A percentile compares a stretch with the other conserved stretches of the same genome.
These are phyloP conservation scores for Arvicanthis niloticus DNA, from an alignment of 2,113 vertebrate genomes.

Conservation along the genomic window DNA sequence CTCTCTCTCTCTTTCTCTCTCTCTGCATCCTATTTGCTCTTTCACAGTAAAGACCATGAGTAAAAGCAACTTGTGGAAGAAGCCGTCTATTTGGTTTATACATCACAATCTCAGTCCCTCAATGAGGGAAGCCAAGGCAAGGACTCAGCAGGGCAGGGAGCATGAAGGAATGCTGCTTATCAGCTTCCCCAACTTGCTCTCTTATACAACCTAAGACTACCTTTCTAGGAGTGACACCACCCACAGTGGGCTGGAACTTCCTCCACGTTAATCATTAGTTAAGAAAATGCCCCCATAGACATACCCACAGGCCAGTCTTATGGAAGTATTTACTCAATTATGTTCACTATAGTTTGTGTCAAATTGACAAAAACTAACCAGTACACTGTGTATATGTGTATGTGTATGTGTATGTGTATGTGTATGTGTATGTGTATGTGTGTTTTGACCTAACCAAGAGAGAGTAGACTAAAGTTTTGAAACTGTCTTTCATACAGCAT, in stretches of 20 bases:
- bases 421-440: not conserved
- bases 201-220: not conserved
- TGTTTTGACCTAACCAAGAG: not conserved
- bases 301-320: not conserved
- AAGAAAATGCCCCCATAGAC: not conserved
- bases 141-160: not conserved
- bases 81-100: not conserved
- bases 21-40: not conserved
- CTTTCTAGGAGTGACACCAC: not conserved
- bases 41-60: not conserved
- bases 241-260: not conserved
- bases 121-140: not conserved
- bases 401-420: no score
- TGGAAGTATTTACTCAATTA: not conserved
- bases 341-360: not conserved
- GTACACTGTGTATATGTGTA: no score
- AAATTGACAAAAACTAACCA: not conserved
- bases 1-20: no score
- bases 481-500: not conserved
- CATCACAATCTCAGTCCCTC: not conserved
- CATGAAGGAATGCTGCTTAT: not conserved
- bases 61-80: not conserved
- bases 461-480: not conserved
- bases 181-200: not conserved
- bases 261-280: not conserved